Conservation (phyloP, 2,888 invertebrate species). For the Frankliniella fusca region DNA sequence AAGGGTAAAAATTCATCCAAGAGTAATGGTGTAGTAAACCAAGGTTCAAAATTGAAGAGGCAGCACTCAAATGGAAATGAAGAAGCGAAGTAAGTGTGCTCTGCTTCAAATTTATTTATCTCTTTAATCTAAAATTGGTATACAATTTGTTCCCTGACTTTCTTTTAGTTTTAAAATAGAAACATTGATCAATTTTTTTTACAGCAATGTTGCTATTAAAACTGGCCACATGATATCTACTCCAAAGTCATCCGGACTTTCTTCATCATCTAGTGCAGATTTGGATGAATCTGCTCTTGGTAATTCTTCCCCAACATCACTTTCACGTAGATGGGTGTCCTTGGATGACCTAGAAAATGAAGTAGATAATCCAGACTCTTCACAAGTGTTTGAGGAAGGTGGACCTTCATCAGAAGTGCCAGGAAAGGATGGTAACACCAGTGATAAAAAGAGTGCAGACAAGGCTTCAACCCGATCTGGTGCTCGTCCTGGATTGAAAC, state of each 20-base stretch:
- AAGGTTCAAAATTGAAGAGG: slow-evolving; percentile 46
- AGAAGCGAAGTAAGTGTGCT: slow-evolving; percentile 34
- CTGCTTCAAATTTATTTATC: not conserved
- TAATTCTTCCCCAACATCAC: not conserved
- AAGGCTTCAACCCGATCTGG: not conserved
- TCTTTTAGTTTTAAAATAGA: not conserved
- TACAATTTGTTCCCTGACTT: not conserved
- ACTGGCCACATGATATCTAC: not conserved
- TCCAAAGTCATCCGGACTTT: slow-evolving; percentile 32
- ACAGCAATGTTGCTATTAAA: slow-evolving; percentile 7
- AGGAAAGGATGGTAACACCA: not conserved
- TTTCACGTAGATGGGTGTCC: slow-evolving; percentile 52
- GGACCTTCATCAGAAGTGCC: not conserved
- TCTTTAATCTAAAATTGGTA: not conserved
- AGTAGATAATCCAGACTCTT: slow-evolving; percentile 27
- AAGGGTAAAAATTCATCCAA: slow-evolving; percentile 27
- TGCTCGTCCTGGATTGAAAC: not conserved
- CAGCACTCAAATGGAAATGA: slow-evolving; percentile 36
- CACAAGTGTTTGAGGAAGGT: not conserved
- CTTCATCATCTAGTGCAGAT: slow-evolving; percentile 20
- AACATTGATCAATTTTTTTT: not conserved
- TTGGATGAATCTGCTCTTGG: not conserved
- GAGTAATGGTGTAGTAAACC: slow-evolving; percentile 34
- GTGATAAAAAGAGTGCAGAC: not conserved
- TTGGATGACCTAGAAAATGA: slow-evolving; percentile 54